phyloP scores from a whole-genome alignment of 23 tunicate species.

The Styela clava region DNA sequence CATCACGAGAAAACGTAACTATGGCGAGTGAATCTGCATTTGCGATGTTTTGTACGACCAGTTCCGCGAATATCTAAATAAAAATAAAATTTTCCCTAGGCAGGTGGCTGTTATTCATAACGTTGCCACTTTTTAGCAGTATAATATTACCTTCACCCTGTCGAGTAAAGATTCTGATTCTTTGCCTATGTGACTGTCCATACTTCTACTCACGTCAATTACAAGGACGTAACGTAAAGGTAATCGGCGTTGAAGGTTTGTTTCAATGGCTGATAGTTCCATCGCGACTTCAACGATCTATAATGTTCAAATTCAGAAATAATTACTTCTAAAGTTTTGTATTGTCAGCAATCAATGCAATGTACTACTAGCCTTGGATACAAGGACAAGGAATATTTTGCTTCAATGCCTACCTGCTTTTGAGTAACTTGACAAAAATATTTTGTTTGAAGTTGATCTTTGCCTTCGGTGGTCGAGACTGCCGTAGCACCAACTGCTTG shows the following conservation, averaged over 20 bases:
- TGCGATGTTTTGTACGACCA: constrained; percentile 6
- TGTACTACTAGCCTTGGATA: too few species aligned
- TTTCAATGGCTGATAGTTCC: constrained; percentile 1
- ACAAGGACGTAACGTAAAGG: constrained; percentile 31
- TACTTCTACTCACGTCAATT: constrained; percentile 27
- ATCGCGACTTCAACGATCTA: constrained; percentile 14
- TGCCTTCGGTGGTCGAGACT: background rate
- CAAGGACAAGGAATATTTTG: too few species aligned
- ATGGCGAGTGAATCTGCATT: constrained; percentile 14
- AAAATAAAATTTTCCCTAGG: too few species aligned
- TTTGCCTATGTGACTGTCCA: background rate
- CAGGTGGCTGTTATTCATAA: too few species aligned
- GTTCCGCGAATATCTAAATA: constrained; percentile 25
- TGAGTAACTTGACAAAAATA: constrained; percentile 20
- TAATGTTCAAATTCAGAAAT: too few species aligned
- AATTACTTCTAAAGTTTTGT: too few species aligned
- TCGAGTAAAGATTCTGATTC: constrained; percentile 3
- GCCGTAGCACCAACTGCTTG: background rate
- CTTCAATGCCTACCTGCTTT: constrained; percentile 27
- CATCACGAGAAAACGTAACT: constrained; percentile 13
- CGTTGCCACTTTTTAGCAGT: too few species aligned
- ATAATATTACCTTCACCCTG: constrained; percentile 35
- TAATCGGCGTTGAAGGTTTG: background rate
- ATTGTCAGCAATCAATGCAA: too few species aligned
- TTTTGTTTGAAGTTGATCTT: constrained; percentile 12